Percentiles rank a stretch among this genome's conserved stretches.
phyloP scores from a whole-genome alignment of 2,113 vertebrate species.

The Tupaia tana region DNA sequence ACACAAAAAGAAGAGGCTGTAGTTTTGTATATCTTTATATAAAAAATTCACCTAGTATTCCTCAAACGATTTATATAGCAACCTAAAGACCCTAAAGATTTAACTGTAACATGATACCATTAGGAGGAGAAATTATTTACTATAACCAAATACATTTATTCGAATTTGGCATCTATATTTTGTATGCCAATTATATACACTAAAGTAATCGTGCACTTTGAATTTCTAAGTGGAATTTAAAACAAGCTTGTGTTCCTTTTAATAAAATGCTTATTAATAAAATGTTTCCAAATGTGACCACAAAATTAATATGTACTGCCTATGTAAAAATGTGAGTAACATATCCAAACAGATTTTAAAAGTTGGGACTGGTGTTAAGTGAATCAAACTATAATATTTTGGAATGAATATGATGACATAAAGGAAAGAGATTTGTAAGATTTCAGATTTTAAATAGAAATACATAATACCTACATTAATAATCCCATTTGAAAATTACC shows the following conservation, averaged over 20 bases:
- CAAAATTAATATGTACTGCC: slow-evolving; percentile 49
- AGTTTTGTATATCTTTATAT: slow-evolving; percentile 79
- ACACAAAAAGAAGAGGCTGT: slow-evolving; percentile 76
- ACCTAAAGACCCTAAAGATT: slow-evolving; percentile 79
- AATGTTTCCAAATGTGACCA: slow-evolving; percentile 69
- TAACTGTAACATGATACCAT: slow-evolving; percentile 81
- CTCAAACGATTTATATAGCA: slow-evolving; percentile 76
- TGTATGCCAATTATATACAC: slow-evolving; percentile 70
- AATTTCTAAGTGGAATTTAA: slow-evolving; percentile 58
- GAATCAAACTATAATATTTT: neutral
- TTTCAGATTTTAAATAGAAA: neutral
- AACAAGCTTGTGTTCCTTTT: neutral
- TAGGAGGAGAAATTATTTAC: slow-evolving; percentile 75
- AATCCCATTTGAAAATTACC: slow-evolving; percentile 25
- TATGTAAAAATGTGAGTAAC: neutral
- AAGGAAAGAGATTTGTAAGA: neutral
- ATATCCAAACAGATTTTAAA: slow-evolving; percentile 20
- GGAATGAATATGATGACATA: neutral
- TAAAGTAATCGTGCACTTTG: slow-evolving; percentile 75
- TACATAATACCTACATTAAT: neutral
- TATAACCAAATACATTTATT: slow-evolving; percentile 78
- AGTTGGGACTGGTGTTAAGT: neutral
- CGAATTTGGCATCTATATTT: slow-evolving; percentile 76
- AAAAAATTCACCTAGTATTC: slow-evolving; percentile 71
- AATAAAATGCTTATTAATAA: neutral